Percentiles rank a stretch among this genome's conserved stretches.
Evolutionary conservation across 92 coral and sea anemone species (phyloP).

Genomic region (Blastomussa wellsi): DNA sequence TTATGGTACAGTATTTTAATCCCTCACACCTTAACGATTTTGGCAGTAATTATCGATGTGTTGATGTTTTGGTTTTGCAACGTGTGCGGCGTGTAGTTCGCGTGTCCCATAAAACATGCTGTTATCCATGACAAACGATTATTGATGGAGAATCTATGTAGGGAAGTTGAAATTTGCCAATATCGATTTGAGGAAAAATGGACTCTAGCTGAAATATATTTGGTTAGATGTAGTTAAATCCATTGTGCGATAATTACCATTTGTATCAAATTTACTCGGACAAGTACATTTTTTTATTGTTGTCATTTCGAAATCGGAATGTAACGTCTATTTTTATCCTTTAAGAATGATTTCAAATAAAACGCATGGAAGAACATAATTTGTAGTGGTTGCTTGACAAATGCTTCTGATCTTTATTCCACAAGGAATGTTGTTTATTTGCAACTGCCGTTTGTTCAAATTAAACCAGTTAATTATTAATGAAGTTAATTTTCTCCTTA

Average conservation of each 20-base stretch:
- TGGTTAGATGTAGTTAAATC: neutral
- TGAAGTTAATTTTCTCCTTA: too few relatives aligned
- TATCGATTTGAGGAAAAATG: neutral
- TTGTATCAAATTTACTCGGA: neutral
- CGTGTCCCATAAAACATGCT: neutral
- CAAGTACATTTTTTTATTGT: neutral
- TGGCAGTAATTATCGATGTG: neutral
- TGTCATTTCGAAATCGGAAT: neutral
- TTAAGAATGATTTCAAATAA: neutral
- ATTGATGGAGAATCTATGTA: neutral
- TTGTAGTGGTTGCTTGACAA: neutral
- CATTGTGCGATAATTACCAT: neutral
- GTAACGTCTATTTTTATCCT: neutral
- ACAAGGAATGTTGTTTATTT: slow-evolving; percentile 13
- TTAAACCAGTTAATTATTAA: slow-evolving; percentile 33
- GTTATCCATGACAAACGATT: neutral
- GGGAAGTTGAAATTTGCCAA: neutral
- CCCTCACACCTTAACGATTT: neutral
- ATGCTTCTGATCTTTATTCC: neutral
- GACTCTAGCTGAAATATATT: neutral
- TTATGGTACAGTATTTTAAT: neutral
- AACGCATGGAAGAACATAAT: neutral
- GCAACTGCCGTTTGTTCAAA: slow-evolving; percentile 24
- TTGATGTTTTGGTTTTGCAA: neutral
- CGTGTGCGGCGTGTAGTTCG: neutral